These are phyloP conservation scores for Haliclona indistincta DNA, from an alignment of 37 sponge, comb jelly and placozoan genomes.

Conservation along the genomic window DNA sequence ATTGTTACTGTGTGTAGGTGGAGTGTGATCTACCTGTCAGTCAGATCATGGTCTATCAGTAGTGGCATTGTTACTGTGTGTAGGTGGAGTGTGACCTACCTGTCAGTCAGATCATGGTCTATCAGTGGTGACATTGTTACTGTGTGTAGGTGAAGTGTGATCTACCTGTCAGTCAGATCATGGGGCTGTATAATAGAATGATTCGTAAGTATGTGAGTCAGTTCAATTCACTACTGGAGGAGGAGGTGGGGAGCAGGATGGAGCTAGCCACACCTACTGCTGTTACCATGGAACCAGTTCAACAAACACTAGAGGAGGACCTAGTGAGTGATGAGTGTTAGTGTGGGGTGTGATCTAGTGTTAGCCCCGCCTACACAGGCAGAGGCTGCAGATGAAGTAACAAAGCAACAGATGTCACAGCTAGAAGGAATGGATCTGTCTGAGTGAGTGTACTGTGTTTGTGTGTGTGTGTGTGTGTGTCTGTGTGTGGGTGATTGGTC, in stretches of 20 bases:
- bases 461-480: too few species aligned
- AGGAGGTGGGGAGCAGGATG: background rate
- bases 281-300: slow-evolving; percentile 60
- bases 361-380: slow-evolving; percentile 14
- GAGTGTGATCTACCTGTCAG: too few species aligned
- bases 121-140: too few species aligned
- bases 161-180: slow-evolving; percentile 67
- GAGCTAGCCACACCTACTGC: background rate
- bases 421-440: slow-evolving; percentile 26
- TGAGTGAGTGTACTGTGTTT: too few species aligned
- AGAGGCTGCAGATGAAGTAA: slow-evolving; percentile 37
- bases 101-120: too few species aligned
- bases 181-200: slow-evolving; percentile 82
- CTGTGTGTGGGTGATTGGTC: too few species aligned
- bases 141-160: slow-evolving; percentile 75
- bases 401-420: slow-evolving; percentile 16
- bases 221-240: slow-evolving; percentile 45
- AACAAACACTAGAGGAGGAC: slow-evolving; percentile 56
- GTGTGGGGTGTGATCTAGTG: too few species aligned
- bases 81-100: too few species aligned
- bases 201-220: slow-evolving; percentile 76
- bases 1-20: too few species aligned
- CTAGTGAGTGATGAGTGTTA: slow-evolving; percentile 72
- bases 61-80: too few species aligned
- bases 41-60: too few species aligned